Evolutionary conservation across 2,113 vertebrate species (phyloP).

Genomic region (Tonatia bakeri): DNA sequence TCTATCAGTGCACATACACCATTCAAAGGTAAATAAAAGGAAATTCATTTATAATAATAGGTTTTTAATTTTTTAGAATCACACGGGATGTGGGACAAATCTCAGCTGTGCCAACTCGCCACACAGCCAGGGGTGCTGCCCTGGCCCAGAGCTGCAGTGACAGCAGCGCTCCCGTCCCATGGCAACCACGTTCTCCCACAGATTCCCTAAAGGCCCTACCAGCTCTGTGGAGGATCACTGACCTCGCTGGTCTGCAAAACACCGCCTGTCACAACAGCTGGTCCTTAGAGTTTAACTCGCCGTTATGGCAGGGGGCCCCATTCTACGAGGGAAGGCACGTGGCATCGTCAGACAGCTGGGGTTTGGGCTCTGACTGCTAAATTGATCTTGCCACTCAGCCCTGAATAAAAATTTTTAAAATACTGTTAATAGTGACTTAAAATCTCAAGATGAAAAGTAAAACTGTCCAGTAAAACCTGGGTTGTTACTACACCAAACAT

Average conservation of each 20-base stretch:
- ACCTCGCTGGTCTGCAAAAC: background rate
- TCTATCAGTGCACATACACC: background rate
- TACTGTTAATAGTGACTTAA: background rate
- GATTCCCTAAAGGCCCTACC: background rate
- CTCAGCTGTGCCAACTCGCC: background rate
- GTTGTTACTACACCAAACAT: background rate
- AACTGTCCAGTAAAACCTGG: background rate
- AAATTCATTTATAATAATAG: background rate
- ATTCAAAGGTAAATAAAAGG: background rate
- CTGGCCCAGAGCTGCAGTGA: background rate
- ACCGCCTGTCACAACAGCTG: background rate
- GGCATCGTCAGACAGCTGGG: no score
- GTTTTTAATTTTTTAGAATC: background rate
- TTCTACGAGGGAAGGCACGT: background rate
- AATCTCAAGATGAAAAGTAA: background rate
- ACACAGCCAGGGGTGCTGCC: background rate
- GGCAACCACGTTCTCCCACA: background rate
- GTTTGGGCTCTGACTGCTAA: background rate
- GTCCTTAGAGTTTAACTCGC: background rate
- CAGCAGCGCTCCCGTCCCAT: background rate
- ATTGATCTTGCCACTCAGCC: background rate
- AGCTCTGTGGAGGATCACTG: background rate
- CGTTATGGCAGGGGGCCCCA: fast-evolving
- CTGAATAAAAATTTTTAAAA: background rate
- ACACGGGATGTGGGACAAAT: background rate